Base-by-base conservation (phyloP, 1,140 invertebrate genomes). In the Bradysia coprophila region DNA sequence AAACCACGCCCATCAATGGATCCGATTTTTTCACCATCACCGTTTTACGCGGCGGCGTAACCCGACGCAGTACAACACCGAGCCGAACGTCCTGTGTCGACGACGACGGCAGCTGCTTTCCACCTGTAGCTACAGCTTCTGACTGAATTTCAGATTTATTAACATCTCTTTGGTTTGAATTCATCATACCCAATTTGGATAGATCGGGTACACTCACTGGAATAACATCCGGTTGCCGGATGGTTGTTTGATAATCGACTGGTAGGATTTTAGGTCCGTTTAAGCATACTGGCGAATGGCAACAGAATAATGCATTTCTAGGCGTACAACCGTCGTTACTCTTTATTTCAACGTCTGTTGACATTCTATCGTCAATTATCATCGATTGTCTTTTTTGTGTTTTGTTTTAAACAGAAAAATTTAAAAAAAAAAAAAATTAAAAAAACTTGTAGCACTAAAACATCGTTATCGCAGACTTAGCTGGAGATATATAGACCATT, bases 11-110 rank as follows among this genome's bases (percentile, higher is more conserved):
- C 57, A 57, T 58, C 18, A 55, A 55, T 1, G 41, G 42, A 16
- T 57, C 55, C 31, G 56, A 54, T 37, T 56, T 56, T 40, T 60
- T 60, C 4, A 60, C 47, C 5, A 49, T 42, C 2, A 60, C 49
- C 4, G 50, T 50, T 3, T 51, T 49, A 32, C 48, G 51, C 4
- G 55, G 57, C 4, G 57, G 55, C 2, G 51, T 48, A 1, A 59
- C 54, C 1, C 50, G 46, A 21, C 59, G 57, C 0, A 60, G 45
- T 23, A 42, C 48, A 5, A 60, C 55, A 3, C 57, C 57, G 11
- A 57, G 24, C 40, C 51, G 60, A 21, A 55, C 52, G 5, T 55
- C 55, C 15, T 22, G 20, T 42, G 18, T 21, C 31, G 16, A 21
- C 4, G 18, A 34, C 32, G 6, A 4, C 18, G 33, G 15, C 18